These are phyloP conservation scores for Clupea harengus DNA, from an alignment of 2,113 vertebrate genomes.

Conservation along the genomic window DNA sequence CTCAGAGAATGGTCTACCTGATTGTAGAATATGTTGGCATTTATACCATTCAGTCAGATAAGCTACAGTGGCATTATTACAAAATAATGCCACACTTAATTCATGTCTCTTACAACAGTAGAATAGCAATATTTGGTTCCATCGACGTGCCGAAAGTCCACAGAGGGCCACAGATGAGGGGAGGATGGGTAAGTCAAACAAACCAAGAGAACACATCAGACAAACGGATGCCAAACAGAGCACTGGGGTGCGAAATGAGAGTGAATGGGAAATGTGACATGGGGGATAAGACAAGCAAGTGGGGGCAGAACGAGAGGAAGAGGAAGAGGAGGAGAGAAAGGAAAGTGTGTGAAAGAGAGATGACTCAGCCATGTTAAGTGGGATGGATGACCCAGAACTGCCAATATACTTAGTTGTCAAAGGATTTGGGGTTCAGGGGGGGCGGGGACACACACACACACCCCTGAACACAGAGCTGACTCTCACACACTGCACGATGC, in stretches of 20 bases:
- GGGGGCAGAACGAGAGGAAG: neutral
- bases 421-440: neutral
- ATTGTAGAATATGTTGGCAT: too few relatives aligned
- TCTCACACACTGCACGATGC: neutral
- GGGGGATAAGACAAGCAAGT: neutral
- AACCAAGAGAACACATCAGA: neutral
- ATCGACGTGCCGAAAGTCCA: neutral
- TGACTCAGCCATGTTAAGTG: constrained; percentile 23
- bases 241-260: too few relatives aligned
- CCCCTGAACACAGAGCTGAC: constrained; percentile 11
- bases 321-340: neutral
- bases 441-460: constrained; percentile 15
- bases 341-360: constrained; percentile 4
- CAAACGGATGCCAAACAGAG: neutral
- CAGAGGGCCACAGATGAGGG: neutral
- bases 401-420: constrained; percentile 8
- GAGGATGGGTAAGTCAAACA: neutral
- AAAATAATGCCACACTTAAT: too few relatives aligned
- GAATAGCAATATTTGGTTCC: too few relatives aligned
- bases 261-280: neutral
- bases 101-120: too few relatives aligned
- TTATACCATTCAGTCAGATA: too few relatives aligned
- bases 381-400: constrained; percentile 27
- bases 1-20: too few relatives aligned
- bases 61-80: too few relatives aligned